Conservation (phyloP, 2,888 invertebrate genomes). For the Apodemia mormo region DNA sequence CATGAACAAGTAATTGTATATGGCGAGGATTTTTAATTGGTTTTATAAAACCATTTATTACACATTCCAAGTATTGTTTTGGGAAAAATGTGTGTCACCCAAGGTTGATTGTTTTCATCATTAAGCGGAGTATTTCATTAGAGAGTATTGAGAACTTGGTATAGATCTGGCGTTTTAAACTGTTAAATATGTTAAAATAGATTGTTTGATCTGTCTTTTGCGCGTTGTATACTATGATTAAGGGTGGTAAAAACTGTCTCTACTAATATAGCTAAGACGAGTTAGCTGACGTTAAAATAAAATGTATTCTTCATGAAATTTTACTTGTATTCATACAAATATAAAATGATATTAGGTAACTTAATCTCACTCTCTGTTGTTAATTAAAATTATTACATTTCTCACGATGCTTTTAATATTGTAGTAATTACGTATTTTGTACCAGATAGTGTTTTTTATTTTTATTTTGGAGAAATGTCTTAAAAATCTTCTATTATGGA, state of each 20-base stretch:
- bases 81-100: background rate
- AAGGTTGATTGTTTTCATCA: background rate
- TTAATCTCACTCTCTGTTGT: background rate
- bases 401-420: background rate
- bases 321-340: background rate
- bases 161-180: background rate
- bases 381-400: background rate
- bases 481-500: background rate
- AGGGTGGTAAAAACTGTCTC: background rate
- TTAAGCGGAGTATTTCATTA: no score
- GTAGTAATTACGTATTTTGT: background rate
- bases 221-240: background rate
- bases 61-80: background rate
- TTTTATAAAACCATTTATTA: constrained; percentile 28
- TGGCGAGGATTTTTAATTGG: constrained; percentile 30
- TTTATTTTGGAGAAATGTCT: background rate
- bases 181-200: background rate
- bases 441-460: background rate
- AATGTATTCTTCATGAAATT: background rate
- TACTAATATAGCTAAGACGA: background rate
- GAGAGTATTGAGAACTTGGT: no score
- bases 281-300: background rate
- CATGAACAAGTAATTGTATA: constrained; percentile 20
- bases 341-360: background rate
- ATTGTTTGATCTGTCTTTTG: background rate